These are phyloP conservation scores for Scaeva pyrastri DNA, from an alignment of 2,888 invertebrate species.

Conservation along the genomic window DNA sequence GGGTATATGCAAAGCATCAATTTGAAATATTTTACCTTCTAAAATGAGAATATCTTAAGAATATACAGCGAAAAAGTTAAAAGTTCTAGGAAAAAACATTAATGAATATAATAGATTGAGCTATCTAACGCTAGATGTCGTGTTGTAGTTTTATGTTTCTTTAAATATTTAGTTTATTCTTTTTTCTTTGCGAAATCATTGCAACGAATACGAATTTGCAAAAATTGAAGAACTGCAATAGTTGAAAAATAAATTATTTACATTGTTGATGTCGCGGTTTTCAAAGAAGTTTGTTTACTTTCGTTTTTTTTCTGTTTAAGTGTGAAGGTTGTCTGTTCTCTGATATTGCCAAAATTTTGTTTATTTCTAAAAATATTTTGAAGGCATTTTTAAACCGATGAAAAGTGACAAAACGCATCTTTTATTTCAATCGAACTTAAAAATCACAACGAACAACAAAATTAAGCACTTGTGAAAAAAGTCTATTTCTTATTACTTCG, in stretches of 20 bases:
- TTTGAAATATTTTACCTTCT: slow-evolving; percentile 10
- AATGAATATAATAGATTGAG: background rate
- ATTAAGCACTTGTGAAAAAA: no score
- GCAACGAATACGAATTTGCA: background rate
- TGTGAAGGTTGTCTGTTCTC: slow-evolving; percentile 8
- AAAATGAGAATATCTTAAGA: background rate
- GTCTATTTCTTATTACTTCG: no score
- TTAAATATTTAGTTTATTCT: background rate
- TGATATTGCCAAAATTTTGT: background rate
- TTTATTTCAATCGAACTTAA: no score
- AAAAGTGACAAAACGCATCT: no score
- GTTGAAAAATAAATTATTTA: background rate
- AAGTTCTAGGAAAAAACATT: background rate
- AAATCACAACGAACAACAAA: no score
- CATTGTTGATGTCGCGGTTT: background rate
- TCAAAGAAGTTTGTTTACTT: slow-evolving; percentile 6
- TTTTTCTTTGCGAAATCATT: background rate
- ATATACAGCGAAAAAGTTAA: background rate
- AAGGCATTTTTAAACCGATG: no score
- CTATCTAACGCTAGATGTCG: slow-evolving; percentile 19
- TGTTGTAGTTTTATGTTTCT: background rate
- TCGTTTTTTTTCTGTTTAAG: background rate
- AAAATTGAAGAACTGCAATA: background rate
- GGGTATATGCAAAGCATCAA: background rate
- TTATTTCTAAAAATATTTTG: background rate